phyloP scores from a whole-genome alignment of 2,797 vertebrate genomes.

The Molossus molossus region DNA sequence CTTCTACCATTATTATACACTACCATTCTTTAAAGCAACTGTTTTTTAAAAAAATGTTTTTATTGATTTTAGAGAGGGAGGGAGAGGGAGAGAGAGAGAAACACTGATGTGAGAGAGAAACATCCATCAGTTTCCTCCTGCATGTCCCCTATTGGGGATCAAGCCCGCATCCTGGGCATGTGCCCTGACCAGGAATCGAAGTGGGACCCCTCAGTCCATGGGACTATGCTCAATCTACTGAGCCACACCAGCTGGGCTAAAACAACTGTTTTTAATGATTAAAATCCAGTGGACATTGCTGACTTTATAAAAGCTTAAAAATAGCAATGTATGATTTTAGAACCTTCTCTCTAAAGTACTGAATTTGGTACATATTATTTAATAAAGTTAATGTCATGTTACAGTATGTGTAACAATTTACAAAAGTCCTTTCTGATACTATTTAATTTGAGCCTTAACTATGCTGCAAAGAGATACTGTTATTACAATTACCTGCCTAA shows the following conservation, averaged over 20 bases:
- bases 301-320: constrained; percentile 52
- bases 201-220: not conserved
- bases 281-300: not conserved
- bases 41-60: not conserved
- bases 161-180: not conserved
- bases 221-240: not conserved
- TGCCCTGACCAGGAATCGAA: not conserved
- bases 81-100: too few species aligned
- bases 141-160: too few species aligned
- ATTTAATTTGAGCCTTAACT: not conserved
- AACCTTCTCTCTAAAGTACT: not conserved
- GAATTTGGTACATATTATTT: not conserved
- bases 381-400: not conserved
- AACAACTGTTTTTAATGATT: constrained; percentile 4
- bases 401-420: not conserved
- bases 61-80: too few species aligned
- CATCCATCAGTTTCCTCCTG: too few species aligned
- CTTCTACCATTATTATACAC: not conserved
- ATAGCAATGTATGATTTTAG: not conserved
- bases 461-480: not conserved
- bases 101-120: too few species aligned
- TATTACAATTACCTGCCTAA: not conserved
- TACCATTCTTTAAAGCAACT: constrained; percentile 26
- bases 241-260: not conserved
- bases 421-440: not conserved